A percentile compares a stretch with the other conserved stretches of the same genome.
Conservation (phyloP, 2,888 invertebrate species). For the Mechanitis messenoides region DNA sequence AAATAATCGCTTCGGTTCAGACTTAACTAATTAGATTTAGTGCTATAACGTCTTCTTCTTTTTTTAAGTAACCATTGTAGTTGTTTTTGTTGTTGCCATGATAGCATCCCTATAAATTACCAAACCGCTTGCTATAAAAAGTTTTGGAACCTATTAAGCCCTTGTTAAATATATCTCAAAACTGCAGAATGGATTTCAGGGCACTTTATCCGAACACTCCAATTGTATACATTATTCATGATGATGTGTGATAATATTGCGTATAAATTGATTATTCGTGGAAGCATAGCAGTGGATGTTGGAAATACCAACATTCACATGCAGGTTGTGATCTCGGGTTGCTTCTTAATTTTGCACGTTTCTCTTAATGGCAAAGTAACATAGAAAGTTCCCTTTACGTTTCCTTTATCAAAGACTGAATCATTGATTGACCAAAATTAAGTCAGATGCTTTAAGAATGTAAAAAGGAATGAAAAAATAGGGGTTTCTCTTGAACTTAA, state of each 20-base stretch:
- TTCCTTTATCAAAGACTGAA: slow-evolving; percentile 42
- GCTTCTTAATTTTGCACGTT: slow-evolving; percentile 66
- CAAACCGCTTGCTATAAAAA: slow-evolving; percentile 41
- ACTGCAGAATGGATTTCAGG: not conserved
- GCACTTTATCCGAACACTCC: not conserved
- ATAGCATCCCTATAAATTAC: slow-evolving; percentile 33
- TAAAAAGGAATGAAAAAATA: slow-evolving; percentile 30
- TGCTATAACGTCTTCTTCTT: slow-evolving; percentile 46
- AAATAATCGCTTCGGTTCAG: slow-evolving; percentile 64
- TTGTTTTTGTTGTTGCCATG: slow-evolving; percentile 57
- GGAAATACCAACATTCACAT: slow-evolving; percentile 53
- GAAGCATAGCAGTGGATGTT: slow-evolving; percentile 43
- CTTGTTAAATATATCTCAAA: not conserved
- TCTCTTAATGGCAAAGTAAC: slow-evolving; percentile 66
- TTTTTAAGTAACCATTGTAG: slow-evolving; percentile 41
- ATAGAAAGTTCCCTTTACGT: slow-evolving; percentile 54
- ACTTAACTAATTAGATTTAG: slow-evolving; percentile 62
- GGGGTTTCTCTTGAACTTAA: not conserved
- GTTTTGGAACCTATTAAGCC: slow-evolving; percentile 39
- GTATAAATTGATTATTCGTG: slow-evolving; percentile 40
- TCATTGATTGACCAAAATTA: slow-evolving; percentile 48
- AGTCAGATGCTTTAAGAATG: slow-evolving; percentile 38
- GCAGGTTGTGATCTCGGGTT: slow-evolving; percentile 53
- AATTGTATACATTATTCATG: slow-evolving; percentile 35
- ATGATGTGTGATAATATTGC: slow-evolving; percentile 46